phyloP scores from a whole-genome alignment of 2,888 invertebrate species.

The Epiperipatus broadwayi region DNA sequence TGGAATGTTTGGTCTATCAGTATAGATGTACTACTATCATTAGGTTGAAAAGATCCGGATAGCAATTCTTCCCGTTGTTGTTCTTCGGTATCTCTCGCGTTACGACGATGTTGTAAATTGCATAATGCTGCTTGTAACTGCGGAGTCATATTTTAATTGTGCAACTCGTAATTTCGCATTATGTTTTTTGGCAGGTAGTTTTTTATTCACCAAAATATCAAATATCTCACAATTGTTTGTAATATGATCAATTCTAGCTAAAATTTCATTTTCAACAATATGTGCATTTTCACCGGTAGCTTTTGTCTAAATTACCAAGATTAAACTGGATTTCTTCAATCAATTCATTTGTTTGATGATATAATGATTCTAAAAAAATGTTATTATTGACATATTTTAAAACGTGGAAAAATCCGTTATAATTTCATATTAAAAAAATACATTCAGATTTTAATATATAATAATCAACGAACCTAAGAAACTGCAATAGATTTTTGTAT shows the following conservation, averaged over 20 bases:
- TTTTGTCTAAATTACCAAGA: slow-evolving; percentile 38
- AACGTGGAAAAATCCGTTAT: too few species aligned
- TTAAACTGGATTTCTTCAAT: slow-evolving; percentile 48
- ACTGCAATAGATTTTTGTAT: too few species aligned
- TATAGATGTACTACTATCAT: slow-evolving; percentile 52
- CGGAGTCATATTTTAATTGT: slow-evolving; percentile 78
- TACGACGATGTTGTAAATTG: slow-evolving; percentile 49
- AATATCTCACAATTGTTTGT: slow-evolving; percentile 70
- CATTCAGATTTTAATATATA: too few species aligned
- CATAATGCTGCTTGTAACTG: slow-evolving; percentile 60
- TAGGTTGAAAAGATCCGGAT: slow-evolving; percentile 40
- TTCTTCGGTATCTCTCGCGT: slow-evolving; percentile 48
- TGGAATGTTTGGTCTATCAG: slow-evolving; percentile 67
- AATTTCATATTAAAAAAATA: too few species aligned
- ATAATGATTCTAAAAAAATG: slow-evolving; percentile 78
- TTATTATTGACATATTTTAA: too few species aligned
- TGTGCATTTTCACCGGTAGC: slow-evolving; percentile 40
- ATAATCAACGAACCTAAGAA: too few species aligned
- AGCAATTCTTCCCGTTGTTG: slow-evolving; percentile 66
- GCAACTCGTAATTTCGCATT: slow-evolving; percentile 80
- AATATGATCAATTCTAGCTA: slow-evolving; percentile 55
- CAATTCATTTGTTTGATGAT: slow-evolving; percentile 71
- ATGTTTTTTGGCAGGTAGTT: slow-evolving; percentile 60
- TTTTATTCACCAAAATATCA: slow-evolving; percentile 69
- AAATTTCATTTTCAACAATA: slow-evolving; percentile 51